phyloP scores from a whole-genome alignment of 64 coral and sea anemone species.

The Montipora efflorescens region DNA sequence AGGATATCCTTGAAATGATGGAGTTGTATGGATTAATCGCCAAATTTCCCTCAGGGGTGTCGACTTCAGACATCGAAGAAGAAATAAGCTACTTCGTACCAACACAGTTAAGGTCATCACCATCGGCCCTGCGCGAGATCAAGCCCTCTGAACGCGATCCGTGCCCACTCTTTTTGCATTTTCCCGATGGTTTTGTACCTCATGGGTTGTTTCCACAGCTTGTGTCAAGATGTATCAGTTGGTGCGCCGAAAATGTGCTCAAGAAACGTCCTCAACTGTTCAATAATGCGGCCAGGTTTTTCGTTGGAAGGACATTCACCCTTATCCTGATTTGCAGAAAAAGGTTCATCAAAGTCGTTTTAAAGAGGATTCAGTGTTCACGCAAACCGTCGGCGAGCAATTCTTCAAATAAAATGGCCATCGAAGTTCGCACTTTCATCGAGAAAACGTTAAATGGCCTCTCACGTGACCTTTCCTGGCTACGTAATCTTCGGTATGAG shows the following conservation, averaged over 20 bases:
- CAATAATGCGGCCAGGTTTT: slow-evolving; percentile 7
- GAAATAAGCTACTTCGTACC: slow-evolving; percentile 45
- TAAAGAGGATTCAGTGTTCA: not conserved
- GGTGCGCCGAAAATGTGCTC: slow-evolving; percentile 9
- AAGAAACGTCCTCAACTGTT: not conserved
- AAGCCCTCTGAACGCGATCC: slow-evolving; percentile 13
- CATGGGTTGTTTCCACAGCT: slow-evolving; percentile 44
- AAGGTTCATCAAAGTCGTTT: slow-evolving; percentile 20
- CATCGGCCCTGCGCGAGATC: slow-evolving; percentile 29
- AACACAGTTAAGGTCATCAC: slow-evolving; percentile 49
- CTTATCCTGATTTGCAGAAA: slow-evolving; percentile 10
- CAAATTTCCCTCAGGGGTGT: not conserved
- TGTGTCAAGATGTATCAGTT: slow-evolving; percentile 42
- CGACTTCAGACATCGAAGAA: not conserved
- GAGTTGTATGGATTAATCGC: slow-evolving; percentile 65
- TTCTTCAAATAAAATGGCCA: not conserved
- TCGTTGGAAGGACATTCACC: not conserved
- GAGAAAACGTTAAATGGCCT: slow-evolving; percentile 13
- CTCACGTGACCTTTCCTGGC: slow-evolving; percentile 23
- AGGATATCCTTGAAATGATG: slow-evolving; percentile 72
- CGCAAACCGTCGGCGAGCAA: not conserved
- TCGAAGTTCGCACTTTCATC: slow-evolving; percentile 16
- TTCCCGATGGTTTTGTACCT: slow-evolving; percentile 53
- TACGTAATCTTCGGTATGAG: slow-evolving; percentile 1
- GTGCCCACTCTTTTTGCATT: slow-evolving; percentile 50